These are phyloP conservation scores for Murina feae DNA, from an alignment of 2,113 vertebrate species.

Conservation along the genomic window DNA sequence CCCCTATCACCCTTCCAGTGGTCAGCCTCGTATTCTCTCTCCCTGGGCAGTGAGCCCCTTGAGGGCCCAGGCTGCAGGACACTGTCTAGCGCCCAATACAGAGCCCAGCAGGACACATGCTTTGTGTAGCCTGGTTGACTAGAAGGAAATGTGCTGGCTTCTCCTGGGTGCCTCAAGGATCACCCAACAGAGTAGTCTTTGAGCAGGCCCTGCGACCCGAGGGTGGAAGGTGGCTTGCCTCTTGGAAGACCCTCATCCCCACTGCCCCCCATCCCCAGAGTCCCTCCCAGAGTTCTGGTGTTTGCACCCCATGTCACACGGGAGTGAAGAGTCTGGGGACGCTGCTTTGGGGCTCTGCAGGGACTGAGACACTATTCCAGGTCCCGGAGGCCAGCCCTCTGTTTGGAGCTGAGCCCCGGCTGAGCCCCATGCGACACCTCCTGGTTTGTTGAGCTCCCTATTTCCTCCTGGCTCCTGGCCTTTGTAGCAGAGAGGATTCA, in stretches of 20 bases:
- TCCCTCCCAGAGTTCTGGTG: neutral
- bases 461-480: conserved; percentile 68
- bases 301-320: neutral
- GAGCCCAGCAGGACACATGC: neutral
- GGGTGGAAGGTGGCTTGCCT: neutral
- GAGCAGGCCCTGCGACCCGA: neutral
- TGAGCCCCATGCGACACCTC: conserved; percentile 65
- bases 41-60: neutral
- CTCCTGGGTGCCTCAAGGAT: neutral
- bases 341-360: neutral
- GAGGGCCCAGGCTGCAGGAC: neutral
- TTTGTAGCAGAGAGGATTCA: conserved; percentile 62
- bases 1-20: neutral
- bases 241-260: neutral
- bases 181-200: neutral
- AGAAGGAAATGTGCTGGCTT: neutral
- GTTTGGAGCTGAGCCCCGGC: neutral
- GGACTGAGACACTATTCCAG: neutral
- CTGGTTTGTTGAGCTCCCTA: conserved; percentile 18
- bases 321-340: neutral
- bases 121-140: neutral
- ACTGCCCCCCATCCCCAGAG: neutral
- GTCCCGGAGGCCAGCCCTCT: neutral
- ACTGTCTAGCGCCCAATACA: neutral
- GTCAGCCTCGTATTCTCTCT: neutral